Evolutionary conservation across 2,797 vertebrate species (phyloP).

Genomic region (Pangasius krempfi): DNA sequence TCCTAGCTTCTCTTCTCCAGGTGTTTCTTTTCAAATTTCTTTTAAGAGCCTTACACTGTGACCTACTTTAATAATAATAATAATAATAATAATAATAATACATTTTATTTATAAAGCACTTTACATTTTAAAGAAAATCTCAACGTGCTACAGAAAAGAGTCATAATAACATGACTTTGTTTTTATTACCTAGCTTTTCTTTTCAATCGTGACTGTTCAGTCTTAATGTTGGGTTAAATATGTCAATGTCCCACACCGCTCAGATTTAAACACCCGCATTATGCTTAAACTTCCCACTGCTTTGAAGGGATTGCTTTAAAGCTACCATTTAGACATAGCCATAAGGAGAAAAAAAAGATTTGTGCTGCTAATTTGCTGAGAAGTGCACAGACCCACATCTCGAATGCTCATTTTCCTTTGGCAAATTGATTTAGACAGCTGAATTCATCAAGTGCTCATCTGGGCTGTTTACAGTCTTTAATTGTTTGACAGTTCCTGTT

Average conservation of each 20-base stretch:
- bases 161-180: no score
- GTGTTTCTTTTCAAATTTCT: conserved; percentile 37
- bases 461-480: conserved; percentile 75
- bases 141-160: no score
- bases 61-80: no score
- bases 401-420: conserved; percentile 51
- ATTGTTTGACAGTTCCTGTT: conserved; percentile 79
- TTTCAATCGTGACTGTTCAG: not conserved
- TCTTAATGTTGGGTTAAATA: conserved; percentile 11
- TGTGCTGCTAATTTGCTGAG: conserved; percentile 46
- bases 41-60: not conserved
- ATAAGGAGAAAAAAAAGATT: conserved; percentile 14
- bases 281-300: not conserved
- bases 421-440: conserved; percentile 71
- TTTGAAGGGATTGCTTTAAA: conserved; percentile 28
- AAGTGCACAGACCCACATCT: conserved; percentile 59
- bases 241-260: not conserved
- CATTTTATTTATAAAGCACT: no score
- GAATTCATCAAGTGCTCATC: conserved; percentile 75
- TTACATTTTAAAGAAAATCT: no score
- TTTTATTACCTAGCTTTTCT: not conserved
- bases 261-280: conserved; percentile 4
- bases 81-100: no score
- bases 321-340: conserved; percentile 21
- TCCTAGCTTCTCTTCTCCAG: conserved; percentile 45